Base-by-base conservation (phyloP, 1,140 invertebrate species). In the Odontomachus brunneus region DNA sequence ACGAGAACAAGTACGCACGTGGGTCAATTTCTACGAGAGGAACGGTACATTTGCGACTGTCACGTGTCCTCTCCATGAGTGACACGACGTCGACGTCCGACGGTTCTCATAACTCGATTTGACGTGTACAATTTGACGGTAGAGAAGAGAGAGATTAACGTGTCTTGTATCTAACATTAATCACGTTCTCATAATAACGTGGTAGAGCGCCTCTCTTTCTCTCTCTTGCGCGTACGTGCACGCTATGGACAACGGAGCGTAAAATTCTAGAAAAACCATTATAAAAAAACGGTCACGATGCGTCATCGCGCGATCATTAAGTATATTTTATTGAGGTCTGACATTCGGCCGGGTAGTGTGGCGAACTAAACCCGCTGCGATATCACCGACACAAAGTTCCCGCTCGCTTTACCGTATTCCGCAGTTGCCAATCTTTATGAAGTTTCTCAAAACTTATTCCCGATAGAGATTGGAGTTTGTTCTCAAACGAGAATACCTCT, bases 231-330 rank as follows among this genome's bases (percentile, higher is more conserved):
- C n/a, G n/a, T n/a, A n/a, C n/a, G n/a, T 11, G 57, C 55, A 14
- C 22, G n/a, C 29, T 33, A 5, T 5, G 24, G 2, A 57, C 44
- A 76, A n/a, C 60, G 29, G 19, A 66, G 62, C 66, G 29, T 53
- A 33, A 66, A 38, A 15, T 76, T 76, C 15, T 38, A 53, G 33
- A 67, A 48, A 66, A n/a, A 63, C 57, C n/a, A 15, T 29, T 33
- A 66, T n/a, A 76, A 76, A 66, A 76, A 66, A 76, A 66, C 59
- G n/a, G 17, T 48, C 44, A 22, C n/a, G 26, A 53, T 66, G 74
- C 19, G 62, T 76, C 60, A 76, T 15, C 44, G 15, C 24, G 48
- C 26, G 33, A 51, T 76, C 26, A 76, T 76, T 22, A 66, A 29
- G 19, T 14, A 38, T 33, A 66, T 29, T 66, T 59, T 53, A 66